A percentile compares a stretch with the other conserved stretches of the same genome.
Conservation (phyloP, 2,113 vertebrate species). For the Psilopogon haemacephalus region DNA sequence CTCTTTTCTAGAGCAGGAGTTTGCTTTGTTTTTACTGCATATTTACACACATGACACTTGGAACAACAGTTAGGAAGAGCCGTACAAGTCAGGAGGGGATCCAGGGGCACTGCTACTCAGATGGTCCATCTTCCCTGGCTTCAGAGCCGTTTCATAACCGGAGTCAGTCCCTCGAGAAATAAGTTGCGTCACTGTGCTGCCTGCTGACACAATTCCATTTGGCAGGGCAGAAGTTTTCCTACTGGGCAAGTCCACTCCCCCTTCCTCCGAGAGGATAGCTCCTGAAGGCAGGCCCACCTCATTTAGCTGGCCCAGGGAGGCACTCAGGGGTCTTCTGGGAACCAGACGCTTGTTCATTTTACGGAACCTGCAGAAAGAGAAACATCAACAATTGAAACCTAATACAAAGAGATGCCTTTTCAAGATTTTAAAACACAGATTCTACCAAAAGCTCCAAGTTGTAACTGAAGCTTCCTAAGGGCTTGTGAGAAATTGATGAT, state of each 20-base stretch:
- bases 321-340: constrained; percentile 84
- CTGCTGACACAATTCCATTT: constrained; percentile 86
- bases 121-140: constrained; percentile 88
- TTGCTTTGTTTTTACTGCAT: not conserved
- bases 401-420: not conserved
- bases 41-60: not conserved
- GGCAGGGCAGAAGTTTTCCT: constrained; percentile 87
- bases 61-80: constrained; percentile 34
- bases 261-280: constrained; percentile 87
- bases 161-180: constrained; percentile 90
- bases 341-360: constrained; percentile 97
- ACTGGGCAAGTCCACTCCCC: constrained; percentile 81
- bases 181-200: constrained; percentile 83
- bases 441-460: not conserved
- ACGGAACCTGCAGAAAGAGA: constrained; percentile 84
- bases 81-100: constrained; percentile 93
- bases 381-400: not conserved
- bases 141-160: constrained; percentile 83
- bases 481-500: not conserved
- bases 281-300: constrained; percentile 86
- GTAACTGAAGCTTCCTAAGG: not conserved
- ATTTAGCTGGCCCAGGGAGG: constrained; percentile 86
- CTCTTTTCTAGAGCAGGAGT: not conserved
- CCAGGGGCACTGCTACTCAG: constrained; percentile 89
- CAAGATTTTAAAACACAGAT: not conserved